Percentiles rank a stretch among this genome's conserved stretches.
phyloP scores from a whole-genome alignment of 2,888 invertebrate genomes.

The Diplazon laetatorius region DNA sequence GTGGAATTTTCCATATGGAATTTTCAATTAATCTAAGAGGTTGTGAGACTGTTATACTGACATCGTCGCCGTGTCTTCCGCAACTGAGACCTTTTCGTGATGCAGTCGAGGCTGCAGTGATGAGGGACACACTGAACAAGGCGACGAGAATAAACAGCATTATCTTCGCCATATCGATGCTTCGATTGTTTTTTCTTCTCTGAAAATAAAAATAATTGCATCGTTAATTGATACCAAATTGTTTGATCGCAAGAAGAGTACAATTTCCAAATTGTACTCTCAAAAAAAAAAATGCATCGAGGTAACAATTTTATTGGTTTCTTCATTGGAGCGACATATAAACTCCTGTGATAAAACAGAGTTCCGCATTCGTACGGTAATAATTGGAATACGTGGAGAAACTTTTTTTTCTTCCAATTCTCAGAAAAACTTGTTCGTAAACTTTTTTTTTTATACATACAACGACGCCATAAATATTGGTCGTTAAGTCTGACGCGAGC shows the following conservation, averaged over 20 bases:
- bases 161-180: constrained; percentile 62
- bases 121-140: constrained; percentile 56
- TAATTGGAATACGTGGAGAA: neutral
- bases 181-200: too few species aligned
- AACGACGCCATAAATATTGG: neutral
- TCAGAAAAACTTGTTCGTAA: neutral
- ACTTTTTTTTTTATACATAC: neutral
- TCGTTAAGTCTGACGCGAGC: constrained; percentile 24
- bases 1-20: too few species aligned
- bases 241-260: too few species aligned
- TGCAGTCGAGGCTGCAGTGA: constrained; percentile 41
- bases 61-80: constrained; percentile 61
- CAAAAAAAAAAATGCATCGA: neutral
- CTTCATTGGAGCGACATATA: neutral
- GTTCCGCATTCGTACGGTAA: constrained; percentile 7
- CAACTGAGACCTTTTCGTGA: too few species aligned
- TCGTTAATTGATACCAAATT: too few species aligned
- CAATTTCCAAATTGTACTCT: too few species aligned
- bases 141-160: constrained; percentile 57
- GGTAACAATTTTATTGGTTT: neutral
- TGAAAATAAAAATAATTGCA: too few species aligned
- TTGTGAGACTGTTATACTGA: constrained; percentile 65
- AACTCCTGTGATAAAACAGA: neutral
- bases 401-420: neutral
- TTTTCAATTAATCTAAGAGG: too few species aligned